Percentiles rank a stretch among this genome's conserved stretches.
Evolutionary conservation across 92 coral and sea anemone genomes (phyloP).

Genomic region (Phenganax stokvisi): DNA sequence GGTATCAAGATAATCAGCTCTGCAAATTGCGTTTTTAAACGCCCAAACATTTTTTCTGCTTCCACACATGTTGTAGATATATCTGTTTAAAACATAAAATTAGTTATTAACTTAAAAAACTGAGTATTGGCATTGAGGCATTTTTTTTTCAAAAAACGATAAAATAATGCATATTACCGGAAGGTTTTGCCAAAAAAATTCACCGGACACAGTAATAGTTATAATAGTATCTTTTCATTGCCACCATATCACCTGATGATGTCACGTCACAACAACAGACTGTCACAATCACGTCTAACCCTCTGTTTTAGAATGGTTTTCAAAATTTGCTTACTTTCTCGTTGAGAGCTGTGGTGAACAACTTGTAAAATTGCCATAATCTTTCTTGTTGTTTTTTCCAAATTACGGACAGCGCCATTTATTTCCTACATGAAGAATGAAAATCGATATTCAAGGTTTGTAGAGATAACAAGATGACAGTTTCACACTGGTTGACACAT

Average conservation of each 20-base stretch:
- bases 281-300: no score
- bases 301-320: no score
- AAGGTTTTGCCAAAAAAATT: no score
- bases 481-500: no score
- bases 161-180: no score
- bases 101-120: not conserved
- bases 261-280: no score
- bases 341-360: slow-evolving; percentile 71
- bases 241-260: no score
- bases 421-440: slow-evolving; percentile 49
- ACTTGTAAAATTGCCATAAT: slow-evolving; percentile 79
- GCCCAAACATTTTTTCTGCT: slow-evolving; percentile 60
- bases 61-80: slow-evolving; percentile 57
- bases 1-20: slow-evolving; percentile 70
- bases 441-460: not conserved
- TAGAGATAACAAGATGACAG: no score
- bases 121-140: no score
- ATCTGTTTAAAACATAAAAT: slow-evolving; percentile 47
- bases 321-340: slow-evolving; percentile 48
- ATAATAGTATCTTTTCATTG: no score
- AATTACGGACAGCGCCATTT: slow-evolving; percentile 59
- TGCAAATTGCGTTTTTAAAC: slow-evolving; percentile 60
- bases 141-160: no score
- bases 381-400: slow-evolving; percentile 87
- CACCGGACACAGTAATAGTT: no score